Evolutionary conservation across 2,888 invertebrate species (phyloP), one percentile per base, ranked within the genome.

Genomic region (Eupithecia tripunctaria): DNA sequence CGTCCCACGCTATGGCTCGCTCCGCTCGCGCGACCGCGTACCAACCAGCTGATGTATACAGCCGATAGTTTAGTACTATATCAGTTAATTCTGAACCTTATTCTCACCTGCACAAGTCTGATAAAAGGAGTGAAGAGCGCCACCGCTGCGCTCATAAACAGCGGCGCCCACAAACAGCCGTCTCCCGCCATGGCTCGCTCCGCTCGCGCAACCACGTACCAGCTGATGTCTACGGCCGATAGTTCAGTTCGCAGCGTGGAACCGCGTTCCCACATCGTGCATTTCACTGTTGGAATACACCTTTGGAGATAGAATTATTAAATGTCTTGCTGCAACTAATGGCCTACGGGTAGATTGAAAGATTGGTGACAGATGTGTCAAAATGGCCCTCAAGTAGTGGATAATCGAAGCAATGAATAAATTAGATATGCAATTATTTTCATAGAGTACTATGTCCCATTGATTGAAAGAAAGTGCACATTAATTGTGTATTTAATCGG

Each of bases 11-110:
- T 91, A 94, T 88, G 51, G 91, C 90, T 72, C 93, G 85, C 84
- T 99, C 99, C 4, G 99, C 99, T 81, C 97, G 96, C 79, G 97
- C 97, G 79, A 99, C 99, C 83, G 99, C 99, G 78, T 97, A 97
- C 83, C n/a, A n/a, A n/a, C n/a, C 98, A 98, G 86, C 98, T 98
- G 82, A 99, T 99, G 91, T 99, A 99, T 74, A 99, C 95, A 4
- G 98, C 98, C 0, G 98, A 98, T 79, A 99, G 95, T 89, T 99
- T 98, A 0, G 98, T 98, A n/a, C n/a, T n/a, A n/a, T n/a, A n/a
- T n/a, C n/a, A n/a, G n/a, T n/a, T n/a, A n/a, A 38, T 38, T 38
- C 38, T 38, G 38, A 38, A 1, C 38, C 38, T 36, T 43, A 21
- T 25, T 25, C 32, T 65, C 27, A 93, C 94, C 91, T 94, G 94